These are phyloP conservation scores for Volucella bombylans DNA, from an alignment of 2,888 invertebrate species.

Conservation along the genomic window DNA sequence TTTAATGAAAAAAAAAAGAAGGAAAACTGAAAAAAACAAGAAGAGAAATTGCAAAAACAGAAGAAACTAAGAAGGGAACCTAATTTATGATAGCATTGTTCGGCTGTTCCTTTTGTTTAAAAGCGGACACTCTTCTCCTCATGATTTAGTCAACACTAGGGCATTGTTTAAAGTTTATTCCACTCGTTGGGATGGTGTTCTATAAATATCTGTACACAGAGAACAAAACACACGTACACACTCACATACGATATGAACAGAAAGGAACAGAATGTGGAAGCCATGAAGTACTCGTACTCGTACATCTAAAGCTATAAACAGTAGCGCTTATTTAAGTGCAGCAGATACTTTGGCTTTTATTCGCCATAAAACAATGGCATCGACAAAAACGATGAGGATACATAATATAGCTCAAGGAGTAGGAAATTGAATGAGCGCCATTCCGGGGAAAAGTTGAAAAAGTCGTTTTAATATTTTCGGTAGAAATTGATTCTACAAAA, in stretches of 20 bases:
- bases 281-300: slow-evolving; percentile 1
- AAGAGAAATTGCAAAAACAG: slow-evolving; percentile 8
- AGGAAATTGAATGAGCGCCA: no score
- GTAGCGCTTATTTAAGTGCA: slow-evolving; percentile 56
- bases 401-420: background rate
- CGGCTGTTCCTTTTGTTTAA: no score
- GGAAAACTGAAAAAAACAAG: background rate
- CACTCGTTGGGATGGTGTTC: slow-evolving; percentile 62
- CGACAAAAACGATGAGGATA: background rate
- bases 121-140: slow-evolving; percentile 15
- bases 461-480: slow-evolving; percentile 31
- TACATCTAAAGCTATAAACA: slow-evolving; percentile 18
- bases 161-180: slow-evolving; percentile 72
- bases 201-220: slow-evolving; percentile 63
- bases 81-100: slow-evolving; percentile 62
- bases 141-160: slow-evolving; percentile 59
- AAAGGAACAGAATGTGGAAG: slow-evolving; percentile 32
- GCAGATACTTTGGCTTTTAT: slow-evolving; percentile 36
- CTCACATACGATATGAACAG: slow-evolving; percentile 30
- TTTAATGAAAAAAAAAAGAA: slow-evolving; percentile 19
- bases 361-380: slow-evolving; percentile 41
- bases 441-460: slow-evolving; percentile 17
- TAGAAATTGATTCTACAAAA: background rate
- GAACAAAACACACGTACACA: no score
- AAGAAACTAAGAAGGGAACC: slow-evolving; percentile 50